Percentiles rank a stretch among this genome's conserved stretches.
Evolutionary conservation across 37 sponge, comb jelly and placozoan species (phyloP).

Genomic region (Chondrosia reniformis): DNA sequence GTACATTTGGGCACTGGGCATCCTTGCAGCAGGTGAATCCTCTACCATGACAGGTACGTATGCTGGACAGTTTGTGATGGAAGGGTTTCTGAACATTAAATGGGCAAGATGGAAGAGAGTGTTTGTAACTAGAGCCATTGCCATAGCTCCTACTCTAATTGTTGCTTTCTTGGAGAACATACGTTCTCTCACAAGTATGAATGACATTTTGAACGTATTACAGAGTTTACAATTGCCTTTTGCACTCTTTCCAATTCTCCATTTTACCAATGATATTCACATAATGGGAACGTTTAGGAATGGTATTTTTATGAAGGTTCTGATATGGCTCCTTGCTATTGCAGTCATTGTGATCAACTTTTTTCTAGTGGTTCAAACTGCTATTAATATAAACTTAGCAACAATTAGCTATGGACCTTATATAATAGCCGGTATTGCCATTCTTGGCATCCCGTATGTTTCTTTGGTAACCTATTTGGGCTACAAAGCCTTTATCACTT

Average conservation of each 20-base stretch:
- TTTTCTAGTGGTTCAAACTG: constrained; percentile 39
- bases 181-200: constrained; percentile 57
- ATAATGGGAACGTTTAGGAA: constrained; percentile 80
- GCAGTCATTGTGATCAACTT: constrained; percentile 66
- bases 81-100: constrained; percentile 87
- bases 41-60: constrained; percentile 99
- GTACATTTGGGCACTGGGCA: constrained; percentile 90
- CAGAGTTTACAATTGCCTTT: constrained; percentile 90
- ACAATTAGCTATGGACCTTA: neutral
- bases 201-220: constrained; percentile 82
- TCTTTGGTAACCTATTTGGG: constrained; percentile 30
- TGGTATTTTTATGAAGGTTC: constrained; percentile 30
- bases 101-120: constrained; percentile 95
- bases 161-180: constrained; percentile 62
- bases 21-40: constrained; percentile 92
- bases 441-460: constrained; percentile 19
- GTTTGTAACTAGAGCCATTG: constrained; percentile 77
- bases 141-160: constrained; percentile 81
- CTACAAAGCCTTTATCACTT: constrained; percentile 29
- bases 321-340: constrained; percentile 59
- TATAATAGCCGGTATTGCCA: neutral
- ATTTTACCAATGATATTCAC: constrained; percentile 56
- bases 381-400: neutral
- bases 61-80: constrained; percentile 98
- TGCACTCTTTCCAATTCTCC: constrained; percentile 79